phyloP scores from a whole-genome alignment of 2,797 vertebrate species.

The Geotria australis region DNA sequence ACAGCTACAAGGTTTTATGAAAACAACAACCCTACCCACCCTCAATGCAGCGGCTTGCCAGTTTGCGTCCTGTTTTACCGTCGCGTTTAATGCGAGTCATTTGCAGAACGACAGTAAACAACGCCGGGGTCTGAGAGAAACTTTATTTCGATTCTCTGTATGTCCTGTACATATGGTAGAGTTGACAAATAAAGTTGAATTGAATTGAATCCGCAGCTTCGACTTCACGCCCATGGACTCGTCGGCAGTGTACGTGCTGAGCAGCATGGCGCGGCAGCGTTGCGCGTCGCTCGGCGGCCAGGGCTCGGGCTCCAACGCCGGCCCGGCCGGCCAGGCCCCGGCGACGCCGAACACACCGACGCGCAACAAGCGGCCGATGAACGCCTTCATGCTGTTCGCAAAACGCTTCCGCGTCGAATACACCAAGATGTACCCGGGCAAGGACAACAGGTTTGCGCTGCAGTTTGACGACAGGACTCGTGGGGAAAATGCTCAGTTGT shows the following conservation, averaged over 20 bases:
- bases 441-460: conserved; percentile 68
- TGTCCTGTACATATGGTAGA: too few species aligned
- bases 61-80: too few species aligned
- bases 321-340: conserved; percentile 31
- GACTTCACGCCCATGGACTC: conserved; percentile 94
- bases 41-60: too few species aligned
- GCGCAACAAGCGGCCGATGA: conserved; percentile 87
- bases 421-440: conserved; percentile 98
- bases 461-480: not conserved
- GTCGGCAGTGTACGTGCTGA: conserved; percentile 82
- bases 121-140: too few species aligned
- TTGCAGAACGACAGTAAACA: too few species aligned
- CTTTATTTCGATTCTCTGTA: too few species aligned
- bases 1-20: too few species aligned
- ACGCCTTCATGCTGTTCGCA: conserved; percentile 99
- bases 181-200: too few species aligned
- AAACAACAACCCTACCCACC: too few species aligned
- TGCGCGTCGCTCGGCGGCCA: conserved; percentile 60
- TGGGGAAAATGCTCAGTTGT: not conserved
- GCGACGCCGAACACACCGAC: conserved; percentile 27
- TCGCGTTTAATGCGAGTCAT: too few species aligned
- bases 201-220: conserved; percentile 19
- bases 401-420: conserved; percentile 99
- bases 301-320: conserved; percentile 26
- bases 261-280: conserved; percentile 94